These are phyloP conservation scores for Aptenodytes forsteri DNA, from an alignment of 2,113 vertebrate species.

Conservation along the genomic window DNA sequence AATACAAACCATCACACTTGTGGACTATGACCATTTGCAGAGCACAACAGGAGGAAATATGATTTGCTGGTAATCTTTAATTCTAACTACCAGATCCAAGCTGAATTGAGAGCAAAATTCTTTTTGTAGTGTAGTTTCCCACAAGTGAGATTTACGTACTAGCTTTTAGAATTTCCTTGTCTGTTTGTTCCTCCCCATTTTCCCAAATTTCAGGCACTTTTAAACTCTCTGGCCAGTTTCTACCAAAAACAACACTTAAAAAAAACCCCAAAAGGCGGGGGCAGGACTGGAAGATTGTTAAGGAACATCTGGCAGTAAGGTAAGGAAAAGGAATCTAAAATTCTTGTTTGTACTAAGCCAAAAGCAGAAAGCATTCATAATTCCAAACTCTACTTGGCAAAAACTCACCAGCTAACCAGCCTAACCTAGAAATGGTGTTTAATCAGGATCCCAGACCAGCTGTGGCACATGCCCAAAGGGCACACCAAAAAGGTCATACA, in stretches of 20 bases:
- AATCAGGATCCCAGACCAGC: neutral
- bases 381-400: neutral
- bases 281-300: neutral
- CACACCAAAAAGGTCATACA: neutral
- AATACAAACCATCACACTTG: neutral
- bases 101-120: neutral
- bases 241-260: neutral
- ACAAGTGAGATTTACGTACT: neutral
- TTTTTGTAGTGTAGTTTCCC: neutral
- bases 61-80: neutral
- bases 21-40: neutral
- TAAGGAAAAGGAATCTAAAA: neutral
- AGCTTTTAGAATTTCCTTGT: neutral
- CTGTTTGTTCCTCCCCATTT: neutral
- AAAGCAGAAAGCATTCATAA: neutral
- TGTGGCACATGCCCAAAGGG: neutral
- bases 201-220: neutral
- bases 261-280: rapidly evolving
- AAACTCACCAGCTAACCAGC: neutral
- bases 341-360: neutral
- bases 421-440: neutral
- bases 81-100: neutral
- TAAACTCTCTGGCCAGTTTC: neutral
- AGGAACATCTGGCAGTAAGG: neutral
- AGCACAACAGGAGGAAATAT: neutral